Base-by-base conservation (phyloP, 2,113 vertebrate genomes). In the Platysternon megacephalum region DNA sequence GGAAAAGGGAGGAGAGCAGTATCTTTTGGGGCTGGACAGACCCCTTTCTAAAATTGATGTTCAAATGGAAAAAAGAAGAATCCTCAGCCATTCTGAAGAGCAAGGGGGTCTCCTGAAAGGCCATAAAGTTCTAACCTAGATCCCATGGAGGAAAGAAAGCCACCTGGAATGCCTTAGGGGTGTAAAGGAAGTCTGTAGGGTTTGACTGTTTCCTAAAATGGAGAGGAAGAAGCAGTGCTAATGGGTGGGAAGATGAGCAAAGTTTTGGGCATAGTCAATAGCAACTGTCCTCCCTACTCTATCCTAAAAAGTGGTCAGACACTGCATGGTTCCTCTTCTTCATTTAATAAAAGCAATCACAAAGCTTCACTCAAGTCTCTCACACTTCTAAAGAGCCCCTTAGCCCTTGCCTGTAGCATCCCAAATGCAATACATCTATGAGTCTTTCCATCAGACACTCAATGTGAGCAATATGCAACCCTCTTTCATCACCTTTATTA, bases 151-250 rank as follows among this genome's bases (percentile, higher is more conserved):
- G 55, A 96, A 74, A 93, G 21, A 39, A 55, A 80, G 44, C 58
- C 46, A 78, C 80, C 53, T 29, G 81, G 87, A 49, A 21, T 52
- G 14, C 8, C 51, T 74, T n/a, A 42, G 39, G n/a, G 21, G 10
- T 72, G 21, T 56, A 80, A 81, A 74, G 28, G 55, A 26, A 82
- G 39, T 7, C 92, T 86, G 87, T 86, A 76, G 52, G 91, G 91
- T 29, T 28, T 52, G 68, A 22, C 51, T 84, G 32, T 42, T 95
- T 93, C n/a, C 53, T 44, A 74, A 89, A 88, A 83, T 32, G 8
- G 89, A 91, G 56, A 88, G 42, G 72, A 81, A 51, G 2, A 85
- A 32, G 32, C 72, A 11, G 55, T 48, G 91, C 48, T 29, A 93
- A 11, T 8, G 28, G 14, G 24, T 42, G 8, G 90, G 68, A 85